Base-by-base conservation (phyloP, 2,888 invertebrate species). In the Watsonalla cultraria region DNA sequence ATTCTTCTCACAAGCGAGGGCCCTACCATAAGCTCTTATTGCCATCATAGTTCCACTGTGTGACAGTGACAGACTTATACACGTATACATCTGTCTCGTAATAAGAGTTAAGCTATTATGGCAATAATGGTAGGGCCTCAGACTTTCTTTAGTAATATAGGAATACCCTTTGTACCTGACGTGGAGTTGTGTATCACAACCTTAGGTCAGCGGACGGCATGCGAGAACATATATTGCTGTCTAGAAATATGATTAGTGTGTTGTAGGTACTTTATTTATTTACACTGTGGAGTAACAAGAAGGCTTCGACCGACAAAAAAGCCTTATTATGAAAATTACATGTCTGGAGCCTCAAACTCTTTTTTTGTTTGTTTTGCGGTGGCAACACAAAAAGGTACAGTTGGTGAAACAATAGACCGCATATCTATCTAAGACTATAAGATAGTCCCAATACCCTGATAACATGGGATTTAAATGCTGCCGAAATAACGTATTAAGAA, bases 221-320 rank as follows among this genome's bases (percentile, higher is more conserved):
- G 39, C 14, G 49, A 54, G 57, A 60, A 70, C 68, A 72, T 70
- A 63, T 64, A 74, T 74, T 66, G 62, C 68, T 47, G 60, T 58
- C 64, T 56, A 65, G 65, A 66, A 62, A 74, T 71, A 72, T 78
- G 77, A 75, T 78, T 74, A 73, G 71, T 61, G 66, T 63, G 78
- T 78, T 76, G 78, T 76, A 65, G 67, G 56, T 47, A 60, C 58
- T 66, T 63, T 72, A 66, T 72, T 72, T 74, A 72, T 74, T 70
- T 71, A 63, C 65, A 59, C 60, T 65, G 68, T 62, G 57, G 45
- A 56, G 52, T 49, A 34, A 34, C 35, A 15, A 37, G 37, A 35
- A 13, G 14, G 14, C 37, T 14, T 14, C 13, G 49, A 49, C 15
- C 15, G 34, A n/a, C 37, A 48, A 48, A 48, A 48, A 48, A 37